Evolutionary conservation across 2,888 invertebrate genomes (phyloP), one percentile per base, ranked within the genome.

Genomic region (Trisateles emortualis): DNA sequence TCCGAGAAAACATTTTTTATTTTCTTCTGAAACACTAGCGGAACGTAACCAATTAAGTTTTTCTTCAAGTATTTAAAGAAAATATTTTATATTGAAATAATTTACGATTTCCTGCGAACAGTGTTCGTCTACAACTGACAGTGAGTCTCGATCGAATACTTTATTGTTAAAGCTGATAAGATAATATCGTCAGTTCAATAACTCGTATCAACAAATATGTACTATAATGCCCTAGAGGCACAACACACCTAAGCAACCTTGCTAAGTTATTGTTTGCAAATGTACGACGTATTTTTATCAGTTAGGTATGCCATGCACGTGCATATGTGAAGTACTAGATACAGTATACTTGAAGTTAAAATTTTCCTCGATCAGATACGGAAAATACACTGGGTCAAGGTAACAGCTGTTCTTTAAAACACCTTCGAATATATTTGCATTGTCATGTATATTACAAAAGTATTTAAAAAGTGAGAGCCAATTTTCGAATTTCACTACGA

Each of bases 161-260:
- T 66, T 82, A 83, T 81, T 84, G 84, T 82, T 78, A 72, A 61
- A 68, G 70, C 65, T 75, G 90, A 91, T 91, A 91, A 90, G 89
- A 89, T 91, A 89, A 78, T 64, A 64, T 59, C 61, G 76, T 78
- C 79, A 81, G 86, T 88, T 88, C 87, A 90, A 86, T 88, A 88
- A 84, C 87, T 84, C 78, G 71, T 75, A 77, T 74, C 78, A 67
- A 74, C 68, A 78, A 81, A 76, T 68, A 75, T 72, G 47, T 55
- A 52, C 54, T 59, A 60, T 66, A 69, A 26, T 64, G 75, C 78
- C 76, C 74, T 71, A 62, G 69, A 68, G 75, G 54, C 46, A 66
- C 53, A 65, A 56, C 64, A 59, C 63, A 61, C 49, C 59, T 64
- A 60, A 29, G 38, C 40, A 52, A 63, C 70, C 68, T 68, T 63